Conservation (phyloP, 92 coral and sea anemone genomes). For the Diadumene lineata region DNA sequence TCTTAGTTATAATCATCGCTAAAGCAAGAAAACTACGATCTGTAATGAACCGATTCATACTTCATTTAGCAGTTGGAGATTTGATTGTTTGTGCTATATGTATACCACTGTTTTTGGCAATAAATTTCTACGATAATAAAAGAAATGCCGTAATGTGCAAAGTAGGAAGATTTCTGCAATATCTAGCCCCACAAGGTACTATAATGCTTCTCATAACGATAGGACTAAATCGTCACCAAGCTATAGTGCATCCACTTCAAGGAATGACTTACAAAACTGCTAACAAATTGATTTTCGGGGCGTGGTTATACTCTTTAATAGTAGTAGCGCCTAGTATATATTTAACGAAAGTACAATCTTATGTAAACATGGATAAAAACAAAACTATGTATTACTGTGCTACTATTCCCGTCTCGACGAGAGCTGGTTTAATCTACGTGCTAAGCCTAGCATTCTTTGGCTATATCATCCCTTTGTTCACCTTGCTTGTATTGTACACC, state of each 20-base stretch:
- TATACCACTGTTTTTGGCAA: constrained; percentile 65
- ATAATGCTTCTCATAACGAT: constrained; percentile 83
- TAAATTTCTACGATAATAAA: constrained; percentile 53
- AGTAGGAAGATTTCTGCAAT: constrained; percentile 71
- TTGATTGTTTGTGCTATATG: constrained; percentile 70
- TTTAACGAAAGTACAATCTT: constrained; percentile 45
- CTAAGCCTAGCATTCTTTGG: constrained; percentile 61
- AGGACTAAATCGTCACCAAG: constrained; percentile 78
- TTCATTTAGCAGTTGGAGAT: constrained; percentile 80
- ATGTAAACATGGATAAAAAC: constrained; percentile 34
- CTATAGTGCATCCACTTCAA: constrained; percentile 75
- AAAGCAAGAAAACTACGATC: constrained; percentile 76
- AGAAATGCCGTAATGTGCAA: constrained; percentile 48
- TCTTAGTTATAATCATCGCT: constrained; percentile 65
- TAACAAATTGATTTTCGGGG: constrained; percentile 64
- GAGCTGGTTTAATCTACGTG: constrained; percentile 52
- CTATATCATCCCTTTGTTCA: constrained; percentile 59
- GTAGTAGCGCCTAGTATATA: constrained; percentile 67
- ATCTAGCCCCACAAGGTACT: constrained; percentile 79
- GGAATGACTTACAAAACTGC: constrained; percentile 75
- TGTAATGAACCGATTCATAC: constrained; percentile 88
- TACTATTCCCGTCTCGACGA: constrained; percentile 62
- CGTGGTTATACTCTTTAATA: constrained; percentile 71
- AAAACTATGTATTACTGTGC: constrained; percentile 60
- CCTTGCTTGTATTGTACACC: constrained; percentile 62